These are phyloP conservation scores for Thinocorus orbignyianus DNA, from an alignment of 2,113 vertebrate genomes.

Conservation along the genomic window DNA sequence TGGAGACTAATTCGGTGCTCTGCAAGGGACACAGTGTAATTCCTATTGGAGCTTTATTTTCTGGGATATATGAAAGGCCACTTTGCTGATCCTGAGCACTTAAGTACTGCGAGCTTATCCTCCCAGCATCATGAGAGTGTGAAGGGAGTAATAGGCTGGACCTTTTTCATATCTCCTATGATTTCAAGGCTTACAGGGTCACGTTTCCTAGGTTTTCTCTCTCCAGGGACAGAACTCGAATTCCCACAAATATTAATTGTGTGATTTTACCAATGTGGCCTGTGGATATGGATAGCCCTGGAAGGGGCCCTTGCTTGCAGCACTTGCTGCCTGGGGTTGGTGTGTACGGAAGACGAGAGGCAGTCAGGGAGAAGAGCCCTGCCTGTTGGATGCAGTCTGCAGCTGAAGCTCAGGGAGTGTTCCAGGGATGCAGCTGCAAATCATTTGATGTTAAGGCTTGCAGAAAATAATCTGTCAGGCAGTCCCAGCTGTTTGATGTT, in stretches of 20 bases:
- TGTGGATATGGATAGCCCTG: fast-evolving
- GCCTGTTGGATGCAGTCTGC: background rate
- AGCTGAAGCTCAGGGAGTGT: background rate
- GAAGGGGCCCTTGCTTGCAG: background rate
- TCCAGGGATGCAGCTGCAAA: background rate
- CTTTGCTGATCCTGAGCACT: conserved; percentile 8
- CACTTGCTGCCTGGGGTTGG: too few species aligned
- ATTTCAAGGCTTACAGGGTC: background rate
- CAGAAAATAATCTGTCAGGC: background rate
- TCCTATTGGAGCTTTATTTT: background rate
- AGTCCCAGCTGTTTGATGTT: background rate
- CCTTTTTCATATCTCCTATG: background rate
- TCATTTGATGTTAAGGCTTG: background rate
- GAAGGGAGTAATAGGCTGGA: background rate
- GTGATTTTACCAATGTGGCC: background rate
- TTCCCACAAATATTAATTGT: background rate
- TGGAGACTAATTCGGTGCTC: conserved; percentile 15
- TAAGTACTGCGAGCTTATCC: background rate
- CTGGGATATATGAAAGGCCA: background rate
- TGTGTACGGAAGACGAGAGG: fast-evolving
- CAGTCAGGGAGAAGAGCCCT: background rate
- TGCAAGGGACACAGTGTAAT: background rate
- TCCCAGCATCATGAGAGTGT: background rate
- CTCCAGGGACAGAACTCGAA: background rate
- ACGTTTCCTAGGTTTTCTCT: background rate